Base-by-base conservation (phyloP, 2,113 vertebrate species). In the Alectura lathami region DNA sequence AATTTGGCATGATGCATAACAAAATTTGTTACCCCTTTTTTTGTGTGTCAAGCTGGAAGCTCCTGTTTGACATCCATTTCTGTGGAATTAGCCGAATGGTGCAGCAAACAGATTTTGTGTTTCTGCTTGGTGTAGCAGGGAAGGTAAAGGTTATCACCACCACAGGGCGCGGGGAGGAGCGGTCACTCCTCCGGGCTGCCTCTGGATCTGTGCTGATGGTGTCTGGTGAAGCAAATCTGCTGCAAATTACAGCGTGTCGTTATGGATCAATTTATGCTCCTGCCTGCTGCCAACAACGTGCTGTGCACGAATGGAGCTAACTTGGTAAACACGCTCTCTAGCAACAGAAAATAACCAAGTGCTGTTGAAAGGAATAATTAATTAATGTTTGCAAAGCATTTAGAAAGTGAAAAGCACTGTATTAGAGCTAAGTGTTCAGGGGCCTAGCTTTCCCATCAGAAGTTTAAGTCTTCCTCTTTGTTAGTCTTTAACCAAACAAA, bases 351-450 rank as follows among this genome's bases (percentile, higher is more conserved):
- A 96, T 90, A 94, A 94, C 93, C 78, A 78, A 96, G 83, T 76
- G 92, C 56, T 89, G 80, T 95, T 88, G 94, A 68, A 86, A 82
- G 68, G 94, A 95, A 96, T 97, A 95, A 96, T 97, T 96, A 96
- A 96, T 94, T 88, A 91, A 86, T 91, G 94, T 95, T 97, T 96
- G 89, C 84, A 94, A 94, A 97, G 86, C 84, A 82, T 92, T 96
- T 93, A 76, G 86, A 57, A 93, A 67, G 72, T 94, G 90, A 89
- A 96, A 96, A 95, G 81, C 69, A 80, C 72, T 50, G 85, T 93
- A 95, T 94, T 95, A 93, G 83, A 45, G 68, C 47, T 93, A 89
- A 95, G 91, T 73, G 89, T 91, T 94, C 57, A 57, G 50, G 47
- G 78, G 47, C 59, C 48, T 60, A 54, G 62, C 50, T 83, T 91